Base-by-base conservation (phyloP, 2,888 invertebrate genomes). In the Drosophila macrothrix region DNA sequence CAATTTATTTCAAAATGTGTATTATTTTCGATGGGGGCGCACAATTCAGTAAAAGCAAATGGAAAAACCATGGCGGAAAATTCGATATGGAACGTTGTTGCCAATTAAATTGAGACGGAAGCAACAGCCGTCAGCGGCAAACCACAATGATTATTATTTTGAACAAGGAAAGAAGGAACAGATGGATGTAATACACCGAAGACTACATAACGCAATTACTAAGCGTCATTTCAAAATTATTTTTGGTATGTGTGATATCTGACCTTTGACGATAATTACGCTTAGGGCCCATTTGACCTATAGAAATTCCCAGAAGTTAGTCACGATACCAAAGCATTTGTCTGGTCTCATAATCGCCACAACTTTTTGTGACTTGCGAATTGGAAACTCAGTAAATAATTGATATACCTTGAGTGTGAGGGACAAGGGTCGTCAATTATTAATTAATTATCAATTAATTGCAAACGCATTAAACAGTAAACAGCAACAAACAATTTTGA, bases 1-100 rank as follows among this genome's bases (percentile, higher is more conserved):
- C 62, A 73, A 61, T 79, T 61, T 60, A 75, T 72, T 56, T 52
- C 3, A 28, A 66, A 50, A 76, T 73, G 41, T 69, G 67, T 61
- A 53, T 61, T 54, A 29, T 28, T 33, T 25, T 43, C 50, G 41
- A 62, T 28, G 35, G 53, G 16, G 28, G 52, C 25, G 43, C 22
- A 66, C 46, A 41, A 3, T 49, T 49, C 14, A 29, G 7, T n/a
- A 49, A n/a, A 50, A 56, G 12, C 14, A 22, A n/a, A 4, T 10
- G 22, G 53, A 9, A 14, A 19, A 56, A 41, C 55, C 12, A 29
- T 29, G 35, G 16, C n/a, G 10, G 12, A 67, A 67, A 50, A 35
- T 64, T 41, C 12, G 31, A 52, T 28, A 41, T 28, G 22, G 4
- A 25, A 9, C 22, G 7, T 2, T 25, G 9, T 1, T 46, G 25